Base-by-base conservation (phyloP, 1,140 invertebrate species). In the Drosophila athabasca region DNA sequence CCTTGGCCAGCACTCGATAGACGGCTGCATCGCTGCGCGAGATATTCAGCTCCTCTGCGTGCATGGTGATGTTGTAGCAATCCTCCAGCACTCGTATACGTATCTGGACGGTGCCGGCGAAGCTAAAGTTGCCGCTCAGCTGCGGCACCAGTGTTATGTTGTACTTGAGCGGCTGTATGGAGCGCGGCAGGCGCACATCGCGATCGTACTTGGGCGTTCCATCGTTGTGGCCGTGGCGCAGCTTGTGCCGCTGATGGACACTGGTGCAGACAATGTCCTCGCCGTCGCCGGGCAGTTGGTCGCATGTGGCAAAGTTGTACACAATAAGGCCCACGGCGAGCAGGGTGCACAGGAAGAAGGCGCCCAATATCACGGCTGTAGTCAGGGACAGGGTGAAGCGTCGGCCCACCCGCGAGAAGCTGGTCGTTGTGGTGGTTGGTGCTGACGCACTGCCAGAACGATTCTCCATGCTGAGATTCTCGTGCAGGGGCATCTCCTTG, bases 51-150 rank as follows among this genome's bases (percentile, higher is more conserved):
- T 96, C 94, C 26, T 94, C 93, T 5, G 94, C 94, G 79, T 98
- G 97, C 53, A 98, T 92, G 1, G 95, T 97, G 15, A 98, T 93
- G 82, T 95, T 95, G 19, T 93, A 93, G 8, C 95, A 96, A 59
- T 93, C 92, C 67, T 94, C 92, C 6, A 94, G 93, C 0, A 95
- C 94, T 46, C 94, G 93, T 9, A 98, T 90, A 3, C 94, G 72
- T 69, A 97, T 95, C 71, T 92, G 93, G 0, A 96, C 94, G 92
- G 95, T 94, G 43, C 96, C 96, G 29, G 94, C 89, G 76, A 96
- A 96, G 5, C 95, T 96, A 72, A 96, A 97, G 84, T 97, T 97
- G 1, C 94, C 93, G 78, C 94, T 94, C 44, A 96, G 94, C 70
- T 95, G 95, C 0, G 96, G 96, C 26, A 94, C 94, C 39, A 97